These are phyloP conservation scores for Solen grandis DNA, from an alignment of 1,140 invertebrate species.

Conservation along the genomic window DNA sequence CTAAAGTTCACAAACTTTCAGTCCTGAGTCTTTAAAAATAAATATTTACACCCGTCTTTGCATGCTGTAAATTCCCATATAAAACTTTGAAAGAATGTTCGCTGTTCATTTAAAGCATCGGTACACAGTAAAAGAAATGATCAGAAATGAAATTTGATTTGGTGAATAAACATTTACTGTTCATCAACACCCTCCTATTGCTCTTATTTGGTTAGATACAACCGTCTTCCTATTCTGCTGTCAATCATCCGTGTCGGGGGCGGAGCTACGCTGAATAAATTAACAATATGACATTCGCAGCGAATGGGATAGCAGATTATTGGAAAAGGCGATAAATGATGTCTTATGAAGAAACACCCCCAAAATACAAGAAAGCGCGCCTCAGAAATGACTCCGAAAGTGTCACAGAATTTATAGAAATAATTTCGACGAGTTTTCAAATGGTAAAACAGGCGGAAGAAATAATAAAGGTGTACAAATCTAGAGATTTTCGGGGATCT, in stretches of 20 bases:
- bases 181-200: conserved; percentile 36
- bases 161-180: conserved; percentile 55
- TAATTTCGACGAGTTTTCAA: too few species aligned
- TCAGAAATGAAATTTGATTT: conserved; percentile 50
- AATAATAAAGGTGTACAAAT: too few species aligned
- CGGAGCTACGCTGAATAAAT: conserved; percentile 22
- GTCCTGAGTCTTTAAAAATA: too few species aligned
- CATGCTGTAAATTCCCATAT: neutral
- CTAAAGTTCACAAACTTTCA: too few species aligned
- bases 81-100: neutral
- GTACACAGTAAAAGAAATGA: neutral
- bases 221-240: conserved; percentile 13
- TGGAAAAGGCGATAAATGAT: conserved; percentile 34
- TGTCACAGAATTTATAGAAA: too few species aligned
- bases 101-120: neutral
- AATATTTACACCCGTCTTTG: neutral
- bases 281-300: conserved; percentile 10
- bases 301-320: conserved; percentile 11
- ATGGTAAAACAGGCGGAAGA: too few species aligned
- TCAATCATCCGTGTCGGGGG: conserved; percentile 21
- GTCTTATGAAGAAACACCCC: too few species aligned
- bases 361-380: too few species aligned
- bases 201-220: conserved; percentile 51
- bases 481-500: too few species aligned
- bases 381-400: too few species aligned